A percentile compares a stretch with the other conserved stretches of the same genome.
These are phyloP conservation scores for Malurus splendens DNA, from an alignment of 2,797 vertebrate genomes.

Conservation along the genomic window DNA sequence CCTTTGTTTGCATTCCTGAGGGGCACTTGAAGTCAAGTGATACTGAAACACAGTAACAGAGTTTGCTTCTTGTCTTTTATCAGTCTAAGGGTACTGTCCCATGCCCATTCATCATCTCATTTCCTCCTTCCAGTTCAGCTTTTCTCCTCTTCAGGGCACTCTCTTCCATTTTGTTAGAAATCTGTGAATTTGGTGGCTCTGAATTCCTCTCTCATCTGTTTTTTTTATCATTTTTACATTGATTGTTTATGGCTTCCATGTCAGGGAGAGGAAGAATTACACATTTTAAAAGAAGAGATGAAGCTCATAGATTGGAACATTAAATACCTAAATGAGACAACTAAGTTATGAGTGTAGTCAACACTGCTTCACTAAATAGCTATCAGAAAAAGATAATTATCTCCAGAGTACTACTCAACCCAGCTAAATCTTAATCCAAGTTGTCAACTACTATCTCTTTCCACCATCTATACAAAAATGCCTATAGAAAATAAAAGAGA, in stretches of 20 bases:
- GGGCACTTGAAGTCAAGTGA: constrained; percentile 6
- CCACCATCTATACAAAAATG: neutral
- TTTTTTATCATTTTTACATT: neutral
- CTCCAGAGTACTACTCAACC: neutral
- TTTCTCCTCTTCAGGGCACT: neutral
- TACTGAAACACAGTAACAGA: neutral
- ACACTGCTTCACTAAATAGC: neutral
- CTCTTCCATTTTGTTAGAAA: neutral
- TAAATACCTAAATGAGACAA: neutral
- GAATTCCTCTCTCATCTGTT: neutral
- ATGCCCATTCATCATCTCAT: neutral
- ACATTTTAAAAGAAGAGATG: neutral
- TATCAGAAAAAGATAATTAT: neutral
- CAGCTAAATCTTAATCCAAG: neutral
- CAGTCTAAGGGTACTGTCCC: neutral
- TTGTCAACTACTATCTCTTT: neutral
- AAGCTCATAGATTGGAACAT: neutral
- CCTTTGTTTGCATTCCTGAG: constrained; percentile 13
- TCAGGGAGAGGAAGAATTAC: neutral
- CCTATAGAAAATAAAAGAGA: neutral
- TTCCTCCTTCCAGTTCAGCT: neutral
- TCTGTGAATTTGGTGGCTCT: neutral
- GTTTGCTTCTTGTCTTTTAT: neutral
- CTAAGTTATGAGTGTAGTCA: neutral
- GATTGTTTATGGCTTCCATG: neutral